phyloP scores from a whole-genome alignment of 2,888 invertebrate species.

The Nemotelus nigrinus region DNA sequence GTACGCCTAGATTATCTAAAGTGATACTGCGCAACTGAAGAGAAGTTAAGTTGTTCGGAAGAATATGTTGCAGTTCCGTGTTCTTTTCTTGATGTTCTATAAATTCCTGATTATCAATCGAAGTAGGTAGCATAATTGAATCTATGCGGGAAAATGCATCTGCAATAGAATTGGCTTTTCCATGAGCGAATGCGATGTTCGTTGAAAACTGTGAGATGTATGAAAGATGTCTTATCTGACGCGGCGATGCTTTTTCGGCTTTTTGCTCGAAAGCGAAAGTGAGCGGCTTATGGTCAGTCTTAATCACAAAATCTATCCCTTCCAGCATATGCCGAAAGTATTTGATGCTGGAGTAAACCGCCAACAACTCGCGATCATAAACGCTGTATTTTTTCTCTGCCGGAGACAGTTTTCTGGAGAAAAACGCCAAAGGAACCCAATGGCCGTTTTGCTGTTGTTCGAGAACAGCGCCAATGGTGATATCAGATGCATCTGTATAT shows the following conservation, averaged over 20 bases:
- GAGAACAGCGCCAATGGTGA: not conserved
- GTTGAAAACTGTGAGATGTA: not conserved
- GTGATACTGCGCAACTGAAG: not conserved
- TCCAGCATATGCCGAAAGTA: constrained; percentile 8
- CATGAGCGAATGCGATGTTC: not conserved
- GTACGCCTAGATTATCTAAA: no score
- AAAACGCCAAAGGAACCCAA: not conserved
- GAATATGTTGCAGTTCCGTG: not conserved
- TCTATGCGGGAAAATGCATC: not conserved
- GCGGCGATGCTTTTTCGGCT: constrained; percentile 1
- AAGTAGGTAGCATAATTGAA: not conserved
- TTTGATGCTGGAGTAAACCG: not conserved
- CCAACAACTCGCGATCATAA: not conserved
- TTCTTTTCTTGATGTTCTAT: not conserved
- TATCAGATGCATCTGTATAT: constrained; percentile 10
- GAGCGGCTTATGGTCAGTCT: constrained; percentile 11
- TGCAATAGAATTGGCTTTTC: not conserved
- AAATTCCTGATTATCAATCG: not conserved
- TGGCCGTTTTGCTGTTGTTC: not conserved
- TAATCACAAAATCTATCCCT: not conserved
- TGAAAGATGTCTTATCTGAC: not conserved
- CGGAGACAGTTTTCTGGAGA: not conserved
- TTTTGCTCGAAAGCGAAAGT: constrained; percentile 2
- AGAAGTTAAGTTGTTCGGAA: not conserved
- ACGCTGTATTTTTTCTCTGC: not conserved